phyloP scores from a whole-genome alignment of 2,888 invertebrate species.

The Cabera pusaria region DNA sequence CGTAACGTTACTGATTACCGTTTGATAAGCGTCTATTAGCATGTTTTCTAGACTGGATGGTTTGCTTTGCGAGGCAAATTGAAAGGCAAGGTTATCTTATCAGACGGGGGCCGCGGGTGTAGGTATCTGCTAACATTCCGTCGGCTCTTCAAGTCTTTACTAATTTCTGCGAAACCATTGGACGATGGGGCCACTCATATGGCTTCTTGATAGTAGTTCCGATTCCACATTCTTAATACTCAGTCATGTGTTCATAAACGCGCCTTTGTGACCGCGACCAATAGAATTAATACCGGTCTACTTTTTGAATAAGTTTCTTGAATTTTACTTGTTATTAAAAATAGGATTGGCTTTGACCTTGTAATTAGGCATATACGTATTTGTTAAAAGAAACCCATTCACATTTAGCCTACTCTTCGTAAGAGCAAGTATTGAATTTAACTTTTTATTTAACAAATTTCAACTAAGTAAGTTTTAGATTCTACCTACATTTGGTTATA shows the following conservation, averaged over 20 bases:
- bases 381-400: too few relatives aligned
- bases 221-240: constrained; percentile 18
- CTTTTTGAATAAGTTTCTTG: constrained; percentile 1
- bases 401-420: too few relatives aligned
- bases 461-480: too few relatives aligned
- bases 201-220: constrained; percentile 14
- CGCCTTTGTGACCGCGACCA: constrained; percentile 16
- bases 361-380: too few relatives aligned
- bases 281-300: constrained; percentile 2
- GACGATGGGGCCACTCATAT: constrained; percentile 5
- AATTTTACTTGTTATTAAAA: background rate
- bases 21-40: constrained; percentile 57
- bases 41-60: constrained; percentile 45
- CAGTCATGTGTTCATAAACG: constrained; percentile 25
- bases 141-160: constrained; percentile 26
- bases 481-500: too few relatives aligned
- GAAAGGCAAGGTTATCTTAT: constrained; percentile 82
- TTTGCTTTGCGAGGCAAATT: constrained; percentile 67
- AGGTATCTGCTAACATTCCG: constrained; percentile 31
- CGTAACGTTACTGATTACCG: constrained; percentile 19
- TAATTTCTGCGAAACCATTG: constrained; percentile 42
- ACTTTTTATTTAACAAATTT: too few relatives aligned
- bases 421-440: too few relatives aligned
- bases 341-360: constrained; percentile 4
- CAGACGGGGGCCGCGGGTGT: constrained; percentile 60